Percentiles rank a stretch among this genome's conserved stretches.
phyloP scores from a whole-genome alignment of 2,113 vertebrate genomes.

The Actenoides lindsayi region DNA sequence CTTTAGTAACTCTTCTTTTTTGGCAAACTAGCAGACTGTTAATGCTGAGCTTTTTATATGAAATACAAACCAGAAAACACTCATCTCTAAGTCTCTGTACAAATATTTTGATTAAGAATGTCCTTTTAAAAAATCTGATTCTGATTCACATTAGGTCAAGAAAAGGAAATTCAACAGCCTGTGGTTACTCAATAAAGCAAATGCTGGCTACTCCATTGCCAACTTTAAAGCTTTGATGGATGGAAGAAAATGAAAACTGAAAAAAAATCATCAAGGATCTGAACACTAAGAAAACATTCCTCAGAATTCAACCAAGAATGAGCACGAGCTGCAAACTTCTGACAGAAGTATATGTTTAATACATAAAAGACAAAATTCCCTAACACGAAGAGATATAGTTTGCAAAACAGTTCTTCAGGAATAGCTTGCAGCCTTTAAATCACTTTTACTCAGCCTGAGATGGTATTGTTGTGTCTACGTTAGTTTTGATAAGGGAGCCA shows the following conservation, averaged over 20 bases:
- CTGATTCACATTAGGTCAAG: constrained; percentile 38
- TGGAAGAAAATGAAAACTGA: constrained; percentile 52
- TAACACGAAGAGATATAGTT: constrained; percentile 34
- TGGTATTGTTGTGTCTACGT: not conserved
- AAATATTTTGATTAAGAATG: constrained; percentile 60
- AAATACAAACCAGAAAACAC: constrained; percentile 54
- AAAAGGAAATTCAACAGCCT: constrained; percentile 53
- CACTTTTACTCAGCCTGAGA: constrained; percentile 20
- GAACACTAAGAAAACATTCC: constrained; percentile 54
- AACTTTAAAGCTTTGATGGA: constrained; percentile 37
- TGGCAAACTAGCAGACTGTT: constrained; percentile 14
- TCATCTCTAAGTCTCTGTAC: constrained; percentile 1
- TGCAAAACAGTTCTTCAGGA: constrained; percentile 30
- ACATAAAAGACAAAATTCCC: constrained; percentile 40
- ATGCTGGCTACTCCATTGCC: constrained; percentile 33
- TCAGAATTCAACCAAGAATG: constrained; percentile 28
- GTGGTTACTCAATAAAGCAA: constrained; percentile 66
- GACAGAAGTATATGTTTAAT: not conserved
- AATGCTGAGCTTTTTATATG: constrained; percentile 53
- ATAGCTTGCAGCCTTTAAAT: constrained; percentile 3
- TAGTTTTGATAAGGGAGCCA: constrained; percentile 1
- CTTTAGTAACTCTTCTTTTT: constrained; percentile 48
- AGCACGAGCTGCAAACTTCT: constrained; percentile 30
- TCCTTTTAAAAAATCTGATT: constrained; percentile 50
- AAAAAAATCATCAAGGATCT: not conserved